Percentiles rank a stretch among this genome's conserved stretches.
These are phyloP conservation scores for Notolepis coatsorum DNA, from an alignment of 2,797 vertebrate genomes.

Conservation along the genomic window DNA sequence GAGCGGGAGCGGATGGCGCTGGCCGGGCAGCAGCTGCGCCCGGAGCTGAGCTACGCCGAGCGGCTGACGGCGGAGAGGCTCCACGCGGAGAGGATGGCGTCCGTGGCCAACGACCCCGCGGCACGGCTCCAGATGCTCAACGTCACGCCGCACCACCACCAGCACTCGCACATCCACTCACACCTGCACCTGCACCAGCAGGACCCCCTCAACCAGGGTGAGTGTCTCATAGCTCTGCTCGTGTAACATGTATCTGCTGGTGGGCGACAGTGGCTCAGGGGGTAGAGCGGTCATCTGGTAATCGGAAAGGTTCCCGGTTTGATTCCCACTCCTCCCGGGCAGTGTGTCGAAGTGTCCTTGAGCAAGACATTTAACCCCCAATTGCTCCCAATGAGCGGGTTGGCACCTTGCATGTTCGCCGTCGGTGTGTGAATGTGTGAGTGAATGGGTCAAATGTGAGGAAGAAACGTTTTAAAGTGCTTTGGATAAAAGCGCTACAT, in stretches of 20 bases:
- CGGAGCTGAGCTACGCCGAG: slow-evolving; percentile 96
- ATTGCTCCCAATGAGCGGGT: too few species aligned
- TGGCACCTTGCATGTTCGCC: too few species aligned
- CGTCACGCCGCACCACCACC: slow-evolving; percentile 98
- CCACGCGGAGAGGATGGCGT: slow-evolving; percentile 97
- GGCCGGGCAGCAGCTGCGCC: slow-evolving; percentile 90
- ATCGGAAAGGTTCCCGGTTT: too few species aligned
- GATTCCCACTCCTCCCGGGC: too few species aligned
- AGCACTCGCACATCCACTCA: slow-evolving; percentile 99
- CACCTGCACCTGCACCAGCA: slow-evolving; percentile 99
- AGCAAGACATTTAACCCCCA: too few species aligned
- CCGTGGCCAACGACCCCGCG: slow-evolving; percentile 91
- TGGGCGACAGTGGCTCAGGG: too few species aligned
- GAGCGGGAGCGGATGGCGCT: slow-evolving; percentile 93
- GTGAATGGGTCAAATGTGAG: too few species aligned
- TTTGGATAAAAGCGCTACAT: too few species aligned
- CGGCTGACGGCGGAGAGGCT: slow-evolving; percentile 95
- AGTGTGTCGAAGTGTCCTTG: too few species aligned
- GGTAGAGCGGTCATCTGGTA: too few species aligned
- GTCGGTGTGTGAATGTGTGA: too few species aligned
- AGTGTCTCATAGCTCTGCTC: slow-evolving; percentile 35
- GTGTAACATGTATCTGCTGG: neutral
- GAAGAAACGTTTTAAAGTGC: too few species aligned
- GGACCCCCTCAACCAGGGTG: slow-evolving; percentile 96
- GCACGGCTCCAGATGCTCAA: slow-evolving; percentile 98